These are phyloP conservation scores for Prolemur simus DNA, from an alignment of 2,113 vertebrate genomes.

Conservation along the genomic window DNA sequence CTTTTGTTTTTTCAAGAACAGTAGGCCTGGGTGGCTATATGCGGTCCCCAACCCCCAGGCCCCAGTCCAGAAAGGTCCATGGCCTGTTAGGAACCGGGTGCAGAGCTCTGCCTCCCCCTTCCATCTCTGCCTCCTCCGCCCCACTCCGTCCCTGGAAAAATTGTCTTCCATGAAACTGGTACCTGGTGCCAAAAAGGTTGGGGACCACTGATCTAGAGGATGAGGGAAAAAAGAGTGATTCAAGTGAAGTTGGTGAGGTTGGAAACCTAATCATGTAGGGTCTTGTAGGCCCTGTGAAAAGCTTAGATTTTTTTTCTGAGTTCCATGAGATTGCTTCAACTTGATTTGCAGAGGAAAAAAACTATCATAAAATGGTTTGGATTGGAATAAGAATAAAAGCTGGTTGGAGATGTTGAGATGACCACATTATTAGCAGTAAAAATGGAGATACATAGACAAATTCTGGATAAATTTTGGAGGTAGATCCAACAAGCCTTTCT, in stretches of 20 bases:
- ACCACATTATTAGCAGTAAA: neutral
- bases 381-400: neutral
- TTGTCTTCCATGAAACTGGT: too few species aligned
- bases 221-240: neutral
- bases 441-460: neutral
- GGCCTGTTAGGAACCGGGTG: too few species aligned
- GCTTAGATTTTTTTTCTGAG: neutral
- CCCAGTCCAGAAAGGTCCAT: too few species aligned
- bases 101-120: too few species aligned
- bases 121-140: too few species aligned
- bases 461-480: neutral
- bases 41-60: too few species aligned
- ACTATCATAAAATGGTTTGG: neutral
- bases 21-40: neutral
- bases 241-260: neutral
- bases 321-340: neutral
- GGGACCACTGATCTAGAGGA: neutral
- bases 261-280: neutral
- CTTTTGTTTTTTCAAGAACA: neutral
- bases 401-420: neutral
- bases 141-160: too few species aligned
- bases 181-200: too few species aligned
- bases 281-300: neutral
- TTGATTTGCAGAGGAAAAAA: neutral
- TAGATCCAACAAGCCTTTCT: neutral